A percentile compares a stretch with the other conserved stretches of the same genome.
phyloP scores from a whole-genome alignment of 2,888 invertebrate genomes.

The Digitonthophagus gazella region DNA sequence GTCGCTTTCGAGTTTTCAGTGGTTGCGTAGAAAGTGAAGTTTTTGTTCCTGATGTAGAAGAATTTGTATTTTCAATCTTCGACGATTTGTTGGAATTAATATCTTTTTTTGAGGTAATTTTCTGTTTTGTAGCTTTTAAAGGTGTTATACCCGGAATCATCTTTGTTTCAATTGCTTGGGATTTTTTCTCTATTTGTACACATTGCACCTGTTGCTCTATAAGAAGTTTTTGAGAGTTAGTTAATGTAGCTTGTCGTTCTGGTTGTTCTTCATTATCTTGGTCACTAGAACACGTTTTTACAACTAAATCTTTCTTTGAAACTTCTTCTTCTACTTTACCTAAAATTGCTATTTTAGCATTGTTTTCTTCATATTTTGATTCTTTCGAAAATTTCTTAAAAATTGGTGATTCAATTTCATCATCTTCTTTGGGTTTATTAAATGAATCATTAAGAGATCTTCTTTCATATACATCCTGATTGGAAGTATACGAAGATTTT shows the following conservation, averaged over 20 bases:
- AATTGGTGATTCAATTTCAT: background rate
- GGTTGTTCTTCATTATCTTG: background rate
- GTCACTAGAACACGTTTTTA: too few species aligned
- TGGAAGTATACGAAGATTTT: background rate
- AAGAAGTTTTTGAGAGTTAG: background rate
- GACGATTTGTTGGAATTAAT: background rate
- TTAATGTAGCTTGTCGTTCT: background rate
- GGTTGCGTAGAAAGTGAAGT: too few species aligned
- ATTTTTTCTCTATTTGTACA: background rate
- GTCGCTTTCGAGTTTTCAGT: too few species aligned
- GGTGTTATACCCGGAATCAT: background rate
- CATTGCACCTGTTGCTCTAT: background rate
- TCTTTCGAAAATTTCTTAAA: too few species aligned
- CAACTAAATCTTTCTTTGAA: background rate
- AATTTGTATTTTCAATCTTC: too few species aligned
- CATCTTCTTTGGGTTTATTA: background rate
- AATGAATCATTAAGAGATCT: background rate
- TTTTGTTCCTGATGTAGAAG: too few species aligned
- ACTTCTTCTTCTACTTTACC: background rate
- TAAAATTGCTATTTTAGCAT: too few species aligned
- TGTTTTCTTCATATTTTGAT: too few species aligned
- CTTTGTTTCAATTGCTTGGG: background rate
- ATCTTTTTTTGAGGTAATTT: background rate
- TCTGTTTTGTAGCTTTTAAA: background rate
- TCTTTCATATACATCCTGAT: background rate